Evolutionary conservation across 2,797 vertebrate species (phyloP).

Genomic region (Nasua narica): DNA sequence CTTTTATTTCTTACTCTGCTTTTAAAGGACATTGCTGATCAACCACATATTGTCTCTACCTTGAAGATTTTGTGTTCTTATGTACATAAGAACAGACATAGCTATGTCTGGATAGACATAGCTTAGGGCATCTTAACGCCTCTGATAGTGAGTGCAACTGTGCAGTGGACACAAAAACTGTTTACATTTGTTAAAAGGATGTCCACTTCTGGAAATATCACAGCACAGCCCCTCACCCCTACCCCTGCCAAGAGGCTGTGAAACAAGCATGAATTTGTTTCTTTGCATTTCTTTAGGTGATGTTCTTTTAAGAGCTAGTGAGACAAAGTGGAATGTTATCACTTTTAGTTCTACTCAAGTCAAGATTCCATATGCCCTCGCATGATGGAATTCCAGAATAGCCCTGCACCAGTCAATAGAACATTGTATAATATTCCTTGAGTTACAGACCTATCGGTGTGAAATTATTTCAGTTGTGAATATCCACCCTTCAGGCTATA

Average conservation of each 20-base stretch:
- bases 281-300: not conserved
- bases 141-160: not conserved
- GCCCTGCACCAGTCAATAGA: not conserved
- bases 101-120: not conserved
- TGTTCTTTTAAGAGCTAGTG: constrained; percentile 5
- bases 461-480: constrained; percentile 28
- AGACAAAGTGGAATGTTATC: not conserved
- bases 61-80: constrained; percentile 16
- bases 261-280: not conserved
- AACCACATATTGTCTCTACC: not conserved
- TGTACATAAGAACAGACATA: too few relatives aligned
- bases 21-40: constrained; percentile 47
- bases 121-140: not conserved
- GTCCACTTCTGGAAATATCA: constrained; percentile 14
- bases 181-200: constrained; percentile 31
- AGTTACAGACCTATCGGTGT: not conserved
- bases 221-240: not conserved
- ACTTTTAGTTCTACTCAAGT: not conserved
- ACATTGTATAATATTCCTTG: not conserved
- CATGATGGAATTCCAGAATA: not conserved
- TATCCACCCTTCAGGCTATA: not conserved
- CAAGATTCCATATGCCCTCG: not conserved
- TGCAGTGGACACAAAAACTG: not conserved
- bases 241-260: not conserved
- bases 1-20: constrained; percentile 10